These are phyloP conservation scores for Aphelocoma coerulescens DNA, from an alignment of 2,113 vertebrate genomes.

Conservation along the genomic window DNA sequence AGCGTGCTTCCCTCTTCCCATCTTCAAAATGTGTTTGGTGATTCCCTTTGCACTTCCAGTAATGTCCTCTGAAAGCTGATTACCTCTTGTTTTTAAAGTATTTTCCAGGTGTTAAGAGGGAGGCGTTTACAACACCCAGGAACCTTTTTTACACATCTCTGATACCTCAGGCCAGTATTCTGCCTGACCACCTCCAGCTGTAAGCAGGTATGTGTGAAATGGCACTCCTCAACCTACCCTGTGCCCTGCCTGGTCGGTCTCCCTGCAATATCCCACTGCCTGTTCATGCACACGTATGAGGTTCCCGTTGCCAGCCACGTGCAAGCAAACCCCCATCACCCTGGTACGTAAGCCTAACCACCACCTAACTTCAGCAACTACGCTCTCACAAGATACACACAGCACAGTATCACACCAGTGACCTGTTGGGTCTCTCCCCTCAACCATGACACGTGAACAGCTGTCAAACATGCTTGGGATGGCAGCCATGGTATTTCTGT, in stretches of 20 bases:
- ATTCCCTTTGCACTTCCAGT: not conserved
- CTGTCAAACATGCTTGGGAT: not conserved
- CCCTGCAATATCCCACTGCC: fast-evolving
- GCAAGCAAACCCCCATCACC: not conserved
- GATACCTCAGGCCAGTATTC: not conserved
- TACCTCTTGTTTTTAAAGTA: not conserved
- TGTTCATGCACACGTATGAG: fast-evolving
- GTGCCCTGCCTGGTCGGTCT: not conserved
- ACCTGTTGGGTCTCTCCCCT: not conserved
- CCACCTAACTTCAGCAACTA: not conserved
- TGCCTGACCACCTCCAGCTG: not conserved
- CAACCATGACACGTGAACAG: fast-evolving
- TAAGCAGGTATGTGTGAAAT: not conserved
- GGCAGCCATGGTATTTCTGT: not conserved
- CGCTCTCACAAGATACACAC: fast-evolving
- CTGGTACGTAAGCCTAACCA: not conserved
- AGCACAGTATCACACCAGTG: not conserved
- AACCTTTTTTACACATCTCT: not conserved
- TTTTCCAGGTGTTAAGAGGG: not conserved
- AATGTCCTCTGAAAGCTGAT: not conserved
- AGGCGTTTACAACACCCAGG: not conserved
- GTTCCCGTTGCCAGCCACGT: not conserved
- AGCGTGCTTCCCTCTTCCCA: not conserved
- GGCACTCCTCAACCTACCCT: not conserved
- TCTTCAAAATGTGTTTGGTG: not conserved